Percentiles rank a stretch among this genome's conserved stretches.
Conservation (phyloP, 2,797 vertebrate species). For the Gymnoscopelus braueri region DNA sequence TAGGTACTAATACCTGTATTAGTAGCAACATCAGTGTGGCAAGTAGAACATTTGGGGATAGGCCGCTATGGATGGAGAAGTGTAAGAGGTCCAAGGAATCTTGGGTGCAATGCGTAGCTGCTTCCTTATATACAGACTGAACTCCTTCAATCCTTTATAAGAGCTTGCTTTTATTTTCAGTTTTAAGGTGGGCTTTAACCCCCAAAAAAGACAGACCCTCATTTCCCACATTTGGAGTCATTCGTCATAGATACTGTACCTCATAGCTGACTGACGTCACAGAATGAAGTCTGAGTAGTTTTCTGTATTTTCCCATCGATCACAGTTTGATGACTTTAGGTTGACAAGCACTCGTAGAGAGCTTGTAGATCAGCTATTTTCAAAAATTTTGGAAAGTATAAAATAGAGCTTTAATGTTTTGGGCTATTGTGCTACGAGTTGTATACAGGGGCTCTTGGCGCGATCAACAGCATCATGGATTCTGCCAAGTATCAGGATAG, state of each 20-base stretch:
- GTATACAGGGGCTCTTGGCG: too few relatives aligned
- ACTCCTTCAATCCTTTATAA: constrained; percentile 32
- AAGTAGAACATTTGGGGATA: not conserved
- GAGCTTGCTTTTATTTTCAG: constrained; percentile 47
- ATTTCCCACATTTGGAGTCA: too few relatives aligned
- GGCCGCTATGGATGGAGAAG: not conserved
- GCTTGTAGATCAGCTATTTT: not conserved
- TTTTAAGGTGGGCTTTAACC: constrained; percentile 39
- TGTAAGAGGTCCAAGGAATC: not conserved
- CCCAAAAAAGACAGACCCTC: too few relatives aligned
- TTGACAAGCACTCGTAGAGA: too few relatives aligned
- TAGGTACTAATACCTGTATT: too few relatives aligned
- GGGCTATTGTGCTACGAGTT: too few relatives aligned
- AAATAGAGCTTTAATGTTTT: too few relatives aligned
- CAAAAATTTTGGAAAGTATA: not conserved
- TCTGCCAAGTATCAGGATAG: too few relatives aligned
- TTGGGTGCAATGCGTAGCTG: constrained; percentile 22
- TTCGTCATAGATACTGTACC: too few relatives aligned
- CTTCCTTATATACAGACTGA: constrained; percentile 32
- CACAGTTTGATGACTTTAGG: too few relatives aligned
- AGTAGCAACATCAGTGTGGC: constrained; percentile 12
- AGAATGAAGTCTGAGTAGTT: too few relatives aligned
- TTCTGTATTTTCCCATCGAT: not conserved
- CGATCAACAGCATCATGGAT: too few relatives aligned
- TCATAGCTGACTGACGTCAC: not conserved